Conservation (phyloP, 2,888 invertebrate species). For the Pollenia angustigena region DNA sequence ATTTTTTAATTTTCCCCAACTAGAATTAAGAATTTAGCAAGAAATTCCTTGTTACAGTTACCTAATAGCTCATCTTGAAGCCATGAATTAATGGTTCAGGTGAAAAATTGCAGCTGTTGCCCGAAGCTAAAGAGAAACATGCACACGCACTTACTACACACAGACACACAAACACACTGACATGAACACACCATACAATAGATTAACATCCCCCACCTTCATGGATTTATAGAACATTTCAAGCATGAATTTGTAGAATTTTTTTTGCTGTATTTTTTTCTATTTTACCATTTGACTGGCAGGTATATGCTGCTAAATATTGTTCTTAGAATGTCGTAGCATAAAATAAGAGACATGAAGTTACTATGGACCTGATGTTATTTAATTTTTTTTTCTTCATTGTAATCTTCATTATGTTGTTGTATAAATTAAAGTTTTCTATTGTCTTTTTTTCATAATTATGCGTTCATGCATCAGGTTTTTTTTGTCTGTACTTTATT, state of each 20-base stretch:
- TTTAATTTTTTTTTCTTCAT: slow-evolving; percentile 63
- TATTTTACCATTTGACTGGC: slow-evolving; percentile 30
- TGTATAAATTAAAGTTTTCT: slow-evolving; percentile 55
- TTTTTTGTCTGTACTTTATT: slow-evolving; percentile 4
- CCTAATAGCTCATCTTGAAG: slow-evolving; percentile 80
- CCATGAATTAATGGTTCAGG: slow-evolving; percentile 79
- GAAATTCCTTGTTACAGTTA: slow-evolving; percentile 69
- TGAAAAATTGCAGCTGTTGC: slow-evolving; percentile 83
- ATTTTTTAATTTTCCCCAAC: slow-evolving; percentile 67
- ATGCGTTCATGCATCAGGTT: not conserved
- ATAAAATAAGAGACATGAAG: not conserved
- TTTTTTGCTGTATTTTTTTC: slow-evolving; percentile 18
- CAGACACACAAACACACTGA: not conserved
- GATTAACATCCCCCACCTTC: slow-evolving; percentile 29
- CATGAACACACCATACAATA: slow-evolving; percentile 4
- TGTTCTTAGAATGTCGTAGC: not conserved
- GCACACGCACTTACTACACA: not conserved
- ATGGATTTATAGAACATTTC: slow-evolving; percentile 62
- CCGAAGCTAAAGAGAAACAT: slow-evolving; percentile 66
- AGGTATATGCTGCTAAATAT: slow-evolving; percentile 9
- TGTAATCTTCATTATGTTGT: slow-evolving; percentile 59
- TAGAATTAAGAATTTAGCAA: slow-evolving; percentile 57
- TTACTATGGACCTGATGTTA: slow-evolving; percentile 32
- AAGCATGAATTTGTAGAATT: slow-evolving; percentile 69
- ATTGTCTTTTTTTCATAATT: slow-evolving; percentile 15